A percentile compares a stretch with the other conserved stretches of the same genome.
phyloP scores from a whole-genome alignment of 2,888 invertebrate species.

The Platerodrilus igneus region DNA sequence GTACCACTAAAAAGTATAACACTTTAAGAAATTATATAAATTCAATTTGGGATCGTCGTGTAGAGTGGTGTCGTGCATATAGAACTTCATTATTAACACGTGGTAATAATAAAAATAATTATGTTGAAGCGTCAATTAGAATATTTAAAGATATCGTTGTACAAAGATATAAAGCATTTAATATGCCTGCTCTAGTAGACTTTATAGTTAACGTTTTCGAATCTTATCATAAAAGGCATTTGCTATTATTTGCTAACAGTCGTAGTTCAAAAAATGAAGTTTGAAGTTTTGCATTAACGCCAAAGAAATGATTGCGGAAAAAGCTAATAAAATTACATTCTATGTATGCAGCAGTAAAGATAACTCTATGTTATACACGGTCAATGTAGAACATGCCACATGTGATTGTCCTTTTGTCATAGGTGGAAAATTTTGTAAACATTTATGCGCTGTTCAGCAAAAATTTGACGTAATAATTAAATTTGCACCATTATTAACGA shows the following conservation, averaged over 20 bases:
- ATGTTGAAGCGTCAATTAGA: slow-evolving; percentile 26
- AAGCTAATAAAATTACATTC: neutral
- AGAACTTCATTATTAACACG: slow-evolving; percentile 23
- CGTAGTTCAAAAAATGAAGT: too few relatives aligned
- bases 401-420: slow-evolving; percentile 1
- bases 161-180: slow-evolving; percentile 17
- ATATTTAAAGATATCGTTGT: slow-evolving; percentile 28
- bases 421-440: slow-evolving; percentile 5
- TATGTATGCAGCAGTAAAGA: neutral
- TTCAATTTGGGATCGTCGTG: neutral
- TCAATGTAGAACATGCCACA: neutral
- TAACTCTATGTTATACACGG: neutral
- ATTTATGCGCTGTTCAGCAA: slow-evolving; percentile 3
- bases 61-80: slow-evolving; percentile 10
- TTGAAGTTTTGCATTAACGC: too few relatives aligned
- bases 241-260: slow-evolving; percentile 7
- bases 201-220: slow-evolving; percentile 1
- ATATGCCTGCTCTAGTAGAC: slow-evolving; percentile 3
- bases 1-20: neutral
- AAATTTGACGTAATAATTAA: neutral
- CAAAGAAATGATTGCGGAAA: neutral
- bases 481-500: neutral
- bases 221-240: neutral
- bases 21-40: neutral
- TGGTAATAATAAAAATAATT: slow-evolving; percentile 27